Base-by-base conservation (phyloP, 2,888 invertebrate genomes). In the Tubulanus polymorphus region DNA sequence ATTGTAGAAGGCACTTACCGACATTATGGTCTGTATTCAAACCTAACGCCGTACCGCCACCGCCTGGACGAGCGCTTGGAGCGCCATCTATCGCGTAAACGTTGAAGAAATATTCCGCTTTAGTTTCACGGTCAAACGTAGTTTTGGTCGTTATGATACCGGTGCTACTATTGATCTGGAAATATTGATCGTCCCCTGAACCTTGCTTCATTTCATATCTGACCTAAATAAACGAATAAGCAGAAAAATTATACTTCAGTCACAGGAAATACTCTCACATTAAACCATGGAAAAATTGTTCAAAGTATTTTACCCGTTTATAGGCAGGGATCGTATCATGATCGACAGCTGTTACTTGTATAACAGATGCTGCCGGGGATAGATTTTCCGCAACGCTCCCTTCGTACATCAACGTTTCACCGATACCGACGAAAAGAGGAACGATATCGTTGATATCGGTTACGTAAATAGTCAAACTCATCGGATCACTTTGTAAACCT, bases 21-120 rank as follows among this genome's bases (percentile, higher is more conserved):
- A 93, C 93, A 85, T 96, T 96, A 46, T 94, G 93, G 5, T 23
- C 41, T 8, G 5, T 15, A 15, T 23, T 41, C 3, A 18, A 18
- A 5, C 20, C 41, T 75, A 91, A 89, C 80, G 90, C 90, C 76
- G 90, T 89, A 76, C 91, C 90, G 79, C 71, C 73, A 57, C 94
- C 93, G 45, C 93, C 93, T 37, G 94, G 94, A 63, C 94, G 84
- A 59, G 75, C 94, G 15, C 96, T 96, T n/a, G 93, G 90, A 55
- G 92, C 92, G 52, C 95, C 94, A 77, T 99, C 99, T 56, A 93
- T 84, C 0, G 96, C 97, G 79, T 93, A 93, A 70, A 99, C 95
- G 78, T 95, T 94, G 75, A 99, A 82, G 35, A 96, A 96, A 82
- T 96, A 97, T 15, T 41, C 41, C 18, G 18, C 93, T 84, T 93